Conservation (phyloP, 1,140 invertebrate genomes). For the Euwallacea fornicatus region DNA sequence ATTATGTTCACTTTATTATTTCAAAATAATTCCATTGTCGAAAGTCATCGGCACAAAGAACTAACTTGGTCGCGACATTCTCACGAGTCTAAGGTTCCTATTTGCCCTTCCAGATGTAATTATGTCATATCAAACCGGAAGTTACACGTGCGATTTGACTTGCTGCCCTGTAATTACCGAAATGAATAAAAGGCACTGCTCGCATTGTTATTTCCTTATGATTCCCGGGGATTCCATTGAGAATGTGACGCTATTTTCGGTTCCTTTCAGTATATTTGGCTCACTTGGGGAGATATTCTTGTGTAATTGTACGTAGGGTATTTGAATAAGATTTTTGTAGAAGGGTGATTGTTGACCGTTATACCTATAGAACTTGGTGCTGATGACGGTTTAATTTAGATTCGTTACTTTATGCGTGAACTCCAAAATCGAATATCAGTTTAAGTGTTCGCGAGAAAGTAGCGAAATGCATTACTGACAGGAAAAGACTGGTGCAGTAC, state of each 20-base stretch:
- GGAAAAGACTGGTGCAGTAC: too few species aligned
- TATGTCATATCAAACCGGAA: conserved; percentile 5
- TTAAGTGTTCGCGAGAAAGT: too few species aligned
- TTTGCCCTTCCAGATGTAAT: not conserved
- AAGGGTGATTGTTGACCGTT: too few species aligned
- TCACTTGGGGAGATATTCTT: conserved; percentile 2
- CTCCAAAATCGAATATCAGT: too few species aligned
- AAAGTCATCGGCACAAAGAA: too few species aligned
- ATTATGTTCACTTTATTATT: too few species aligned
- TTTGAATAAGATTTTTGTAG: not conserved
- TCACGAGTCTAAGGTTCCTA: conserved; percentile 2
- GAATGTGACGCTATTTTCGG: not conserved
- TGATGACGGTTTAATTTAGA: too few species aligned
- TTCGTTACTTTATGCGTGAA: too few species aligned
- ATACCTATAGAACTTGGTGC: too few species aligned
- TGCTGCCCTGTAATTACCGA: not conserved
- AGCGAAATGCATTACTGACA: too few species aligned
- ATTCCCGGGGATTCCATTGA: too few species aligned
- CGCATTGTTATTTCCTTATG: not conserved
- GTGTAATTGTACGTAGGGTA: not conserved
- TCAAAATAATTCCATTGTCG: too few species aligned
- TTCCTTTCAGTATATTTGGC: not conserved
- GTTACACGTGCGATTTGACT: conserved; percentile 13
- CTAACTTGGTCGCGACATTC: not conserved
- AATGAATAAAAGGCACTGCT: not conserved